phyloP scores from a whole-genome alignment of 2,113 vertebrate genomes.

The Pogona vitticeps region DNA sequence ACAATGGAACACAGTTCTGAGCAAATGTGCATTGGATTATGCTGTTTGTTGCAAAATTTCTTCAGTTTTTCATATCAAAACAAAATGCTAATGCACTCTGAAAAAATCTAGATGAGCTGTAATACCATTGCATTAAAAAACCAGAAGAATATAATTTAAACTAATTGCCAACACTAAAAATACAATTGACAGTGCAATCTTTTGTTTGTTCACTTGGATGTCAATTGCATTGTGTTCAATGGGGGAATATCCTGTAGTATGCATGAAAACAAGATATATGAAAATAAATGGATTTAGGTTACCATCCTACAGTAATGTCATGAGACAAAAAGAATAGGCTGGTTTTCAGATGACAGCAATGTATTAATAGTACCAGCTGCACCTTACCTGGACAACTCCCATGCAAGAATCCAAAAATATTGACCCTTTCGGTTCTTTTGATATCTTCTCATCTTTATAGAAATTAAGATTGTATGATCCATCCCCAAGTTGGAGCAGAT shows the following conservation, averaged over 20 bases:
- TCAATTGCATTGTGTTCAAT: neutral
- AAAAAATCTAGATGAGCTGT: neutral
- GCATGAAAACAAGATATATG: neutral
- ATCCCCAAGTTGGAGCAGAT: conserved; percentile 94
- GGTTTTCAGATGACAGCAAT: neutral
- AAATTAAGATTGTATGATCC: conserved; percentile 98
- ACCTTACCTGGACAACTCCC: conserved; percentile 95
- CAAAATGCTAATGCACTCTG: neutral
- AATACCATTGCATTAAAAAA: neutral
- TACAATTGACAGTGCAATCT: neutral
- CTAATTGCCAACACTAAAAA: neutral
- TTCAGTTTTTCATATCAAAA: neutral
- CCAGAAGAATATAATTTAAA: neutral
- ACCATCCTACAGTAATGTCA: neutral
- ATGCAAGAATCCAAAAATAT: conserved; percentile 99
- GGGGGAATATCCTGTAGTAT: neutral
- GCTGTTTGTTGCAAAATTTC: neutral
- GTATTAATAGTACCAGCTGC: neutral
- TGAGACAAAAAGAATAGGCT: neutral
- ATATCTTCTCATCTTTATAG: conserved; percentile 99
- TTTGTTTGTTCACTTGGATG: neutral
- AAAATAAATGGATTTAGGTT: neutral
- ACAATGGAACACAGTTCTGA: no score
- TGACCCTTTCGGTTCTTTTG: conserved; percentile 97
- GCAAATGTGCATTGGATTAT: no score